Percentiles rank a stretch among this genome's conserved stretches.
These are phyloP conservation scores for Drosophila murphyi DNA, from an alignment of 1,140 invertebrate species.

Conservation along the genomic window DNA sequence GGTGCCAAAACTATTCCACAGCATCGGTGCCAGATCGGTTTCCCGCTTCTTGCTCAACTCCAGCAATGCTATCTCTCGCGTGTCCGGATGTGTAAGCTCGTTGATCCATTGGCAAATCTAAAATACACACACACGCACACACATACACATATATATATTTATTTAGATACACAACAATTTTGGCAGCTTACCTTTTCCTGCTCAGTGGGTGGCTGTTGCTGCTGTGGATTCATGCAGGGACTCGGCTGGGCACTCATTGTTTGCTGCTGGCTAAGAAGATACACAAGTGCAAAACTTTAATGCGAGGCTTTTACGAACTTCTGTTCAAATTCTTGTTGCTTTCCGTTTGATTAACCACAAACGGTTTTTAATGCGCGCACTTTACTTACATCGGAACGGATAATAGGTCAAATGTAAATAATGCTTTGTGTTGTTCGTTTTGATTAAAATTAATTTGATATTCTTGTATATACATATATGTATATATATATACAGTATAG, in stretches of 20 bases:
- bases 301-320: conserved; percentile 10
- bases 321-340: conserved; percentile 24
- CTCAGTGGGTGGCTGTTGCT: conserved; percentile 66
- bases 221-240: conserved; percentile 76
- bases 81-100: conserved; percentile 97
- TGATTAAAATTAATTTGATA: not conserved
- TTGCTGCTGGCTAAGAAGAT: conserved; percentile 1
- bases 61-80: conserved; percentile 96
- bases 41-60: conserved; percentile 99
- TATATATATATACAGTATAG: conserved; percentile 6
- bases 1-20: conserved; percentile 99
- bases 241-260: conserved; percentile 79
- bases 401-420: not conserved
- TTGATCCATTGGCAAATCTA: conserved; percentile 88
- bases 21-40: conserved; percentile 97
- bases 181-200: conserved; percentile 68
- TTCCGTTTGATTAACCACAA: not conserved
- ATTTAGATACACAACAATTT: not conserved
- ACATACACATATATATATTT: not conserved
- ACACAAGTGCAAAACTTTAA: conserved; percentile 9
- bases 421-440: not conserved
- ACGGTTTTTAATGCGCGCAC: conserved; percentile 2
- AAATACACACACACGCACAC: too few relatives aligned
- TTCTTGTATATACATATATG: not conserved
- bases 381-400: conserved; percentile 11